Evolutionary conservation across 2,888 invertebrate species (phyloP).

Genomic region (Seira sanloemensis): DNA sequence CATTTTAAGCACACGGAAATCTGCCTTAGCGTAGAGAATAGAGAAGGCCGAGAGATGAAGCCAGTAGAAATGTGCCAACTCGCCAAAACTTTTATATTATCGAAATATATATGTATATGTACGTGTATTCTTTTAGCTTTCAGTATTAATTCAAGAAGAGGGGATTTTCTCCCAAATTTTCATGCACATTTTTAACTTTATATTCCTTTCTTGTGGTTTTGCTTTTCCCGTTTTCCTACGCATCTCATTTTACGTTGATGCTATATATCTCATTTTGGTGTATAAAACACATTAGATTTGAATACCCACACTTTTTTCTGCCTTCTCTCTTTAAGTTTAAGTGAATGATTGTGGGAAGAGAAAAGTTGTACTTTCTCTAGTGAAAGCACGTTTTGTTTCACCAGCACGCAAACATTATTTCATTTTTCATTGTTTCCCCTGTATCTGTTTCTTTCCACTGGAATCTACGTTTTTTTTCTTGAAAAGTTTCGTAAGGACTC

Average conservation of each 20-base stretch:
- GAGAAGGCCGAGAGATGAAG: neutral
- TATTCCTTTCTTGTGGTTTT: neutral
- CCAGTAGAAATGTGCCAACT: conserved; percentile 1
- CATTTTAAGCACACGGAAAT: too few relatives aligned
- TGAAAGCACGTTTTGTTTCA: neutral
- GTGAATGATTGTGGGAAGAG: neutral
- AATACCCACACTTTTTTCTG: too few relatives aligned
- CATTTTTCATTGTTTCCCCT: neutral
- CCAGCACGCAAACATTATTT: neutral
- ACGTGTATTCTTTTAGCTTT: neutral
- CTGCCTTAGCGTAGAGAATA: neutral
- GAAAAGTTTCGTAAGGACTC: neutral
- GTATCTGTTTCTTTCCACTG: neutral
- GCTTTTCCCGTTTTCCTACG: neutral
- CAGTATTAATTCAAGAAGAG: neutral
- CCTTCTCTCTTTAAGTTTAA: neutral
- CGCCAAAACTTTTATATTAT: too few relatives aligned
- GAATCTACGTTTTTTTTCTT: too few relatives aligned
- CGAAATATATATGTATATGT: too few relatives aligned
- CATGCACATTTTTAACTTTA: neutral
- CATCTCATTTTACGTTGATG: neutral
- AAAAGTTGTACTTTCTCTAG: too few relatives aligned
- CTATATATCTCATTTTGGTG: neutral
- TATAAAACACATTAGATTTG: too few relatives aligned
- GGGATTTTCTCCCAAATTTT: neutral